Evolutionary conservation across 1,140 invertebrate species (phyloP).

Genomic region (Odontomachus brunneus): DNA sequence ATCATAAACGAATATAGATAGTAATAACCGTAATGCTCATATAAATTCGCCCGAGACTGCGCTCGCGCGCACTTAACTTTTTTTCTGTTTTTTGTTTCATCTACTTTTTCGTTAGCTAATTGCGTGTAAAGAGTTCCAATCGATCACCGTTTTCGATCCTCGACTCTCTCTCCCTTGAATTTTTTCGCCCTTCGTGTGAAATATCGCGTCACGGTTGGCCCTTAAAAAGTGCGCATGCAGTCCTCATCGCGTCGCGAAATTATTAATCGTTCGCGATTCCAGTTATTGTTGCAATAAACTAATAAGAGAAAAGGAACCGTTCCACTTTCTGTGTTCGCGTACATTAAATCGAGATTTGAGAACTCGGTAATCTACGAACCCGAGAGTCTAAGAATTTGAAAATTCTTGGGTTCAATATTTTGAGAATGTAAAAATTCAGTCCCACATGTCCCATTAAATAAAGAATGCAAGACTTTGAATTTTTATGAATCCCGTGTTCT

Average conservation of each 20-base stretch:
- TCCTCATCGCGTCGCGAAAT: not conserved
- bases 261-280: constrained; percentile 6
- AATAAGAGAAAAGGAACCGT: not conserved
- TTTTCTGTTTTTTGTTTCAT: not conserved
- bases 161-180: not conserved
- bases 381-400: constrained; percentile 6
- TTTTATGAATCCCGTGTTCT: constrained; percentile 9
- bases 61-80: constrained; percentile 25
- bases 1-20: constrained; percentile 71
- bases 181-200: constrained; percentile 7
- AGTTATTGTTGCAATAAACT: not conserved
- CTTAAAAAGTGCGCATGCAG: constrained; percentile 1
- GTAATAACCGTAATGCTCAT: constrained; percentile 69
- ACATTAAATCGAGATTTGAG: constrained; percentile 6
- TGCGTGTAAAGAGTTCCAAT: constrained; percentile 44
- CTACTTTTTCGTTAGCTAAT: constrained; percentile 11
- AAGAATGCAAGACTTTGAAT: not conserved
- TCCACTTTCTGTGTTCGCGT: not conserved
- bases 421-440: constrained; percentile 1
- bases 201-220: not conserved
- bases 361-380: constrained; percentile 7
- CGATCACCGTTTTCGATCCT: constrained; percentile 44
- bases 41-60: constrained; percentile 60
- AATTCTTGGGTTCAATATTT: not conserved
- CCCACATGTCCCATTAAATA: not conserved